These are phyloP conservation scores for Lophotis ruficrista DNA, from an alignment of 2,113 vertebrate genomes.

Conservation along the genomic window DNA sequence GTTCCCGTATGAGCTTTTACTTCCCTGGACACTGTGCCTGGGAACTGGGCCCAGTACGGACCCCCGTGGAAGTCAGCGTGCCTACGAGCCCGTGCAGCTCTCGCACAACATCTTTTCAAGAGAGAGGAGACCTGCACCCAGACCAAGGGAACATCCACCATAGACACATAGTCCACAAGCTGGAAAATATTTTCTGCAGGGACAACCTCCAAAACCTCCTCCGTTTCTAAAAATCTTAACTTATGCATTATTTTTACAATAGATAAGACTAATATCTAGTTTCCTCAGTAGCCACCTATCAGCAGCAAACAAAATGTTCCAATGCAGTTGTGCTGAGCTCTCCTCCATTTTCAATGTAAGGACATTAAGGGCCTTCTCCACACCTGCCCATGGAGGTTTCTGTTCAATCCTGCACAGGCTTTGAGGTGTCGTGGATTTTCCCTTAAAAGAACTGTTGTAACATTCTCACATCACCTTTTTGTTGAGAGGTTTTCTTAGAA, in stretches of 20 bases:
- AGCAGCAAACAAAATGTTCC: neutral
- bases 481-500: neutral
- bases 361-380: neutral
- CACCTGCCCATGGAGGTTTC: neutral
- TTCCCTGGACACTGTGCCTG: neutral
- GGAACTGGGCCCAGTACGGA: neutral
- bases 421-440: neutral
- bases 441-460: neutral
- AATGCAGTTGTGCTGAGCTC: neutral
- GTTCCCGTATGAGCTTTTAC: neutral
- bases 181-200: neutral
- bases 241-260: neutral
- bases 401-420: neutral
- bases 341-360: accelerated
- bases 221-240: neutral
- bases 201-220: neutral
- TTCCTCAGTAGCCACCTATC: neutral
- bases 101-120: neutral
- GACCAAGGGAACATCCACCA: neutral
- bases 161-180: neutral
- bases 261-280: accelerated
- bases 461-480: neutral
- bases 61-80: accelerated
- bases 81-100: accelerated
- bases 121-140: neutral